Evolutionary conservation across 1,140 invertebrate species (phyloP).

Genomic region (Sinella curviseta): DNA sequence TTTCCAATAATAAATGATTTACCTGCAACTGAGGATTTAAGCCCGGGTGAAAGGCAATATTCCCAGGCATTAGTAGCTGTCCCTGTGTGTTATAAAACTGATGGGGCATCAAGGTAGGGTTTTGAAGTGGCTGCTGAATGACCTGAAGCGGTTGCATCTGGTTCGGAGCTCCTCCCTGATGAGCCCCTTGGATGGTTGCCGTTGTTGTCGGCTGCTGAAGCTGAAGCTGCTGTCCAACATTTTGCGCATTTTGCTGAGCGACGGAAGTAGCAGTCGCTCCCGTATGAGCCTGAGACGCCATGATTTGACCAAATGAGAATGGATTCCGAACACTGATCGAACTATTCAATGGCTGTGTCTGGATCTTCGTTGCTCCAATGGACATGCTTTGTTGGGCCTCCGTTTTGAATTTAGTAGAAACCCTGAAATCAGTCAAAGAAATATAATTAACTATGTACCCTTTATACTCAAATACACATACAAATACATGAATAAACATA

Average conservation of each 20-base stretch:
- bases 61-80: constrained; percentile 75
- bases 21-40: constrained; percentile 78
- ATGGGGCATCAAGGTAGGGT: constrained; percentile 69
- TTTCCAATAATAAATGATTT: constrained; percentile 10
- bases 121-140: constrained; percentile 78
- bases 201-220: constrained; percentile 45
- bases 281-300: constrained; percentile 7
- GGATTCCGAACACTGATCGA: not conserved
- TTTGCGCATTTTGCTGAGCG: not conserved
- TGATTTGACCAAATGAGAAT: not conserved
- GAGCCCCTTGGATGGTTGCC: constrained; percentile 38
- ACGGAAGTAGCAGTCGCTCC: not conserved
- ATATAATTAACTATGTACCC: no score
- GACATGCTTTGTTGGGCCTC: no score
- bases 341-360: not conserved
- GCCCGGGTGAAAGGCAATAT: constrained; percentile 69
- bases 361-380: no score
- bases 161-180: constrained; percentile 31
- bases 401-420: no score
- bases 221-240: constrained; percentile 31
- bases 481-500: no score
- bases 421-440: no score
- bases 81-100: constrained; percentile 75
- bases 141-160: constrained; percentile 64
- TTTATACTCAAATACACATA: no score